A percentile compares a stretch with the other conserved stretches of the same genome.
These are phyloP conservation scores for Pogonophryne albipinna DNA, from an alignment of 2,797 vertebrate genomes.

Conservation along the genomic window DNA sequence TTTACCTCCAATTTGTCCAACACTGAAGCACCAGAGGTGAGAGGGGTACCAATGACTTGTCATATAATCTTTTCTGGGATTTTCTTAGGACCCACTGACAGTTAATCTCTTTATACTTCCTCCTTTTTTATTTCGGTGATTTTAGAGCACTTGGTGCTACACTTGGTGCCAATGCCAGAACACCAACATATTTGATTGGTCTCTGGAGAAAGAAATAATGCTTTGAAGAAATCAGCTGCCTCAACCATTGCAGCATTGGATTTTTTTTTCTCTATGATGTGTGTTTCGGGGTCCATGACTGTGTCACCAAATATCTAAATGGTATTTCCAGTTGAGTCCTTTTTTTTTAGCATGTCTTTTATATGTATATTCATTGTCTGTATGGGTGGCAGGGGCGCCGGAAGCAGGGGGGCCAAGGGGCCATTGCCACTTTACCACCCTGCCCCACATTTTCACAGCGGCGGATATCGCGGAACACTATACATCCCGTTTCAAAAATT, in stretches of 20 bases:
- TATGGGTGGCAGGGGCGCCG: too few species aligned
- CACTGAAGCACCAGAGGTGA: conserved; percentile 1
- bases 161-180: background rate
- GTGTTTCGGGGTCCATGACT: too few species aligned
- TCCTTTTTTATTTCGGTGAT: conserved; percentile 19
- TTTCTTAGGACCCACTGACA: conserved; percentile 17
- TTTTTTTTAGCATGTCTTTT: too few species aligned
- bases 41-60: background rate
- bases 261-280: too few species aligned
- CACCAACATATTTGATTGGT: conserved; percentile 34
- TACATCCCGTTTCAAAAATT: too few species aligned
- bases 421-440: too few species aligned
- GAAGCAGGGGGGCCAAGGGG: too few species aligned
- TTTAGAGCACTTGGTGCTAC: conserved; percentile 19
- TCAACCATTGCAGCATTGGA: conserved; percentile 1
- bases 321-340: too few species aligned
- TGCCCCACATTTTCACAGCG: too few species aligned
- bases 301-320: too few species aligned
- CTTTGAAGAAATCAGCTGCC: conserved; percentile 35
- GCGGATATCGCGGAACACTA: too few species aligned
- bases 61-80: background rate
- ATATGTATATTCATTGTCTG: too few species aligned
- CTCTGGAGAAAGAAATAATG: conserved; percentile 40
- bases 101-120: conserved; percentile 19
- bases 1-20: conserved; percentile 17